These are phyloP conservation scores for Alligator sinensis DNA, from an alignment of 2,113 vertebrate genomes.

Conservation along the genomic window DNA sequence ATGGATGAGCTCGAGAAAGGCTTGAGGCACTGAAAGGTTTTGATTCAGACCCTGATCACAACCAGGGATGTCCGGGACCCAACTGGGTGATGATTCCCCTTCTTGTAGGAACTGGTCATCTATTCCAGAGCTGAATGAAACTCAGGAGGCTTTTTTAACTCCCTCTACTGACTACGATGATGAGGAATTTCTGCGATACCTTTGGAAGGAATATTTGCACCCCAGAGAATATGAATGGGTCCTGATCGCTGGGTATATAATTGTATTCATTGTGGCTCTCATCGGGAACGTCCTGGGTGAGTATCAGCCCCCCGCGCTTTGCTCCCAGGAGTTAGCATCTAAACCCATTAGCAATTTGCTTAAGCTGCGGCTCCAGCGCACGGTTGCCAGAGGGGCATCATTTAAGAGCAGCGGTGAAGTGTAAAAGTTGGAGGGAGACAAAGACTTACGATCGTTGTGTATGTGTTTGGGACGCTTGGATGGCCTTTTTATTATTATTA, in stretches of 20 bases:
- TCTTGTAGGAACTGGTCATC: conserved; percentile 83
- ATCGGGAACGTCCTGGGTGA: conserved; percentile 94
- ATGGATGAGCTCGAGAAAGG: conserved; percentile 71
- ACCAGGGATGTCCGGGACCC: conserved; percentile 85
- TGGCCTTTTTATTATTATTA: too few relatives aligned
- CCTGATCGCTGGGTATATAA: conserved; percentile 92
- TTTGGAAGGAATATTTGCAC: conserved; percentile 95
- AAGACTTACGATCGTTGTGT: neutral
- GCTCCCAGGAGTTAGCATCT: neutral
- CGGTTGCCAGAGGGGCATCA: too few relatives aligned
- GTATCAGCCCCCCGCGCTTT: conserved; percentile 52
- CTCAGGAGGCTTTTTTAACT: conserved; percentile 73
- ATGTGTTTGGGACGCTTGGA: neutral
- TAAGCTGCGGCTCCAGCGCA: neutral
- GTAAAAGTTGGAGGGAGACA: neutral
- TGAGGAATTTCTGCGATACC: conserved; percentile 91
- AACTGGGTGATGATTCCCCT: conserved; percentile 70
- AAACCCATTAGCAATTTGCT: neutral
- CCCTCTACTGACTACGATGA: conserved; percentile 88
- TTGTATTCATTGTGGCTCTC: conserved; percentile 94
- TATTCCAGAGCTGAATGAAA: conserved; percentile 79
- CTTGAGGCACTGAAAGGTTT: conserved; percentile 56
- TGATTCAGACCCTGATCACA: conserved; percentile 3
- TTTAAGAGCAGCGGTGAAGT: neutral
- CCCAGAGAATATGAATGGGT: conserved; percentile 98